Percentiles rank a stretch among this genome's conserved stretches.
phyloP scores from a whole-genome alignment of 2,888 invertebrate genomes.

The Agrochola litura region DNA sequence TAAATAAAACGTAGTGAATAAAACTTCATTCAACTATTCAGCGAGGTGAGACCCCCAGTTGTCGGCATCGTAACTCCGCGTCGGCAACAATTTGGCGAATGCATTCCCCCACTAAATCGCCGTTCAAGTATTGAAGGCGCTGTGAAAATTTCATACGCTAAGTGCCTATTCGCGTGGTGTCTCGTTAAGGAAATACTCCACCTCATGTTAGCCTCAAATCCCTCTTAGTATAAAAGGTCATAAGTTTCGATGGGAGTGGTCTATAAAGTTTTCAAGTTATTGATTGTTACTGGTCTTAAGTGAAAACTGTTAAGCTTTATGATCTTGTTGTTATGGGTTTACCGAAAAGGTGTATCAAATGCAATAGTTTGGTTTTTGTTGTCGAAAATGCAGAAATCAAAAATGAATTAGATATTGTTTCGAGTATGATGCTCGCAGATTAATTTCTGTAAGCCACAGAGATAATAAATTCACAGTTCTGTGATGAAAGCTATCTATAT shows the following conservation, averaged over 20 bases:
- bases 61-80: slow-evolving; percentile 66
- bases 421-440: neutral
- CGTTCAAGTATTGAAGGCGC: slow-evolving; percentile 79
- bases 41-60: slow-evolving; percentile 62
- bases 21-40: slow-evolving; percentile 42
- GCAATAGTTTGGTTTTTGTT: neutral
- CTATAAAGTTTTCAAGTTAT: slow-evolving; percentile 40
- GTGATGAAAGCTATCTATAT: slow-evolving; percentile 12
- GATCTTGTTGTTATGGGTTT: neutral
- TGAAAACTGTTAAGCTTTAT: slow-evolving; percentile 2
- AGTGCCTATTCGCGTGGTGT: slow-evolving; percentile 78
- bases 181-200: slow-evolving; percentile 79
- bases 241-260: slow-evolving; percentile 52
- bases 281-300: slow-evolving; percentile 28
- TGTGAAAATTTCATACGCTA: slow-evolving; percentile 85
- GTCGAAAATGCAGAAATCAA: neutral
- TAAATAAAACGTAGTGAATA: slow-evolving; percentile 33
- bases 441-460: slow-evolving; percentile 1
- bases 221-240: slow-evolving; percentile 66
- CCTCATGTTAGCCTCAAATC: slow-evolving; percentile 70
- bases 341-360: neutral
- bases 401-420: neutral
- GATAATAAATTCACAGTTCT: slow-evolving; percentile 22
- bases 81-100: slow-evolving; percentile 80
- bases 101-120: slow-evolving; percentile 82